phyloP scores from a whole-genome alignment of 2,888 invertebrate species.

The Andrena hattorfiana region DNA sequence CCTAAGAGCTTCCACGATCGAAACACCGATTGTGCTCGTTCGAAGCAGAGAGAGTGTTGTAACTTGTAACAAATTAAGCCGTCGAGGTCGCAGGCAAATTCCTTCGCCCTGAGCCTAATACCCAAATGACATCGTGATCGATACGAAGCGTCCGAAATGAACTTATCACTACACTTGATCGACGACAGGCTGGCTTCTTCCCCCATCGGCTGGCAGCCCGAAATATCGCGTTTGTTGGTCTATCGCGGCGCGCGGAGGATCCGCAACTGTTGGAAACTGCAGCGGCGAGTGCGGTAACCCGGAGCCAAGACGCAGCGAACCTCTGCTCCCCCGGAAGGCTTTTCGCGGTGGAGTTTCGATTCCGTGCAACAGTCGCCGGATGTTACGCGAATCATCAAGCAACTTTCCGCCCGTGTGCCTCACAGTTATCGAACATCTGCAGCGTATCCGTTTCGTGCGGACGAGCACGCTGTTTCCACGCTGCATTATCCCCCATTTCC shows the following conservation, averaged over 20 bases:
- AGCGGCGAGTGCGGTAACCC: slow-evolving; percentile 36
- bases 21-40: background rate
- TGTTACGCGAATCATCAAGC: slow-evolving; percentile 57
- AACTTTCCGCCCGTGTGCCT: slow-evolving; percentile 51
- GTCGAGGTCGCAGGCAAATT: slow-evolving; percentile 7
- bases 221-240: slow-evolving; percentile 29
- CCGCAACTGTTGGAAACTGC: slow-evolving; percentile 59
- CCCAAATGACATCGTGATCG: slow-evolving; percentile 9
- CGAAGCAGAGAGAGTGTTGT: background rate
- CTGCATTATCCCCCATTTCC: background rate
- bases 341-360: slow-evolving; percentile 44
- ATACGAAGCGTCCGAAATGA: slow-evolving; percentile 16
- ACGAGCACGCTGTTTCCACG: background rate
- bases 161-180: slow-evolving; percentile 39
- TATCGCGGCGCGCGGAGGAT: slow-evolving; percentile 48
- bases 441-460: background rate
- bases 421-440: slow-evolving; percentile 29
- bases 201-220: slow-evolving; percentile 11
- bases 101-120: slow-evolving; percentile 10
- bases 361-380: slow-evolving; percentile 53
- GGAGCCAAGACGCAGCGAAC: slow-evolving; percentile 1
- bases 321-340: slow-evolving; percentile 49
- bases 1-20: background rate
- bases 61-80: slow-evolving; percentile 23
- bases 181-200: slow-evolving; percentile 38